Evolutionary conservation across 1,140 invertebrate genomes (phyloP).

Genomic region (Mercenaria mercenaria): DNA sequence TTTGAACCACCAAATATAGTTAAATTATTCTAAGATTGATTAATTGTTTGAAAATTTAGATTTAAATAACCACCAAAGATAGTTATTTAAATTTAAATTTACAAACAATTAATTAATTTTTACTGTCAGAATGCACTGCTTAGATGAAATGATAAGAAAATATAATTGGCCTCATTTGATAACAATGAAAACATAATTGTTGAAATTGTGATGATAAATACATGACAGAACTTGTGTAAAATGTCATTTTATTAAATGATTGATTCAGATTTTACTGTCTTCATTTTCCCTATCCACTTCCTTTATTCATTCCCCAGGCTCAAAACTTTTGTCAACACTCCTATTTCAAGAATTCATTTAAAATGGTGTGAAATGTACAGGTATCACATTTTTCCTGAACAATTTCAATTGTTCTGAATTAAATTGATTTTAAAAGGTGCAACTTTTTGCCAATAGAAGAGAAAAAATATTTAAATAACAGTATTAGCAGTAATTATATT

Average conservation of each 20-base stretch:
- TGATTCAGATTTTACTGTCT: background rate
- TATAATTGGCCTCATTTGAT: background rate
- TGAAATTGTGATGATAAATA: background rate
- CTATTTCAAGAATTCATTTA: background rate
- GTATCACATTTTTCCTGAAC: no score
- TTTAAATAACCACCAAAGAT: no score
- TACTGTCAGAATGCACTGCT: background rate
- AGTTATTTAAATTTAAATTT: no score
- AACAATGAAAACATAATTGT: constrained; percentile 9
- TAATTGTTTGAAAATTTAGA: no score
- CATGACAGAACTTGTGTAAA: constrained; percentile 7
- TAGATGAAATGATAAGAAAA: background rate
- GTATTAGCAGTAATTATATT: no score
- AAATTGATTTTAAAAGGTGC: no score
- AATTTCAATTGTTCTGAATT: no score
- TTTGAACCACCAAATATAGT: no score
- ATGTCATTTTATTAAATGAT: constrained; percentile 13
- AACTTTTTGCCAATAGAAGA: no score
- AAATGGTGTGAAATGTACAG: background rate
- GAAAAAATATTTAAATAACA: no score
- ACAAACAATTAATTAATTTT: background rate
- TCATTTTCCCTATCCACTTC: background rate
- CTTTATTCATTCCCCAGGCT: background rate
- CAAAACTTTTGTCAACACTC: background rate
- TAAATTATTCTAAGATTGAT: no score